Conservation (phyloP, 2,888 invertebrate genomes). For the Saturnia pavonia region DNA sequence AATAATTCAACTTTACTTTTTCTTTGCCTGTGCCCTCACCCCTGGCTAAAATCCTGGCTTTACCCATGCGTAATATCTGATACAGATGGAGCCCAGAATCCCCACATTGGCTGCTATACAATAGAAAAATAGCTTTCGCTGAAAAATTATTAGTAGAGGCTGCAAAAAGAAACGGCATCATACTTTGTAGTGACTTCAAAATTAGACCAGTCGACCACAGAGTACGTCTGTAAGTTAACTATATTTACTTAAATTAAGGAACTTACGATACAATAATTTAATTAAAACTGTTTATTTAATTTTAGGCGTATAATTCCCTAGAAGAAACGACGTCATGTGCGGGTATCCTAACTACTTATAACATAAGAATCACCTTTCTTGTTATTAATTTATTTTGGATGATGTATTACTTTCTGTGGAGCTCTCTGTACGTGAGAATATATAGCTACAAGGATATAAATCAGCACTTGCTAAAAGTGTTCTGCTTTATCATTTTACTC, state of each 20-base stretch:
- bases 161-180: conserved; percentile 57
- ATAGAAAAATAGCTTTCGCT: conserved; percentile 57
- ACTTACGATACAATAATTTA: neutral
- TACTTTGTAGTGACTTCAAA: conserved; percentile 64
- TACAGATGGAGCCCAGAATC: conserved; percentile 70
- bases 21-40: too few relatives aligned
- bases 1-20: too few relatives aligned
- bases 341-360: conserved; percentile 55
- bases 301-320: conserved; percentile 66
- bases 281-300: conserved; percentile 25
- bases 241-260: neutral
- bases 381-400: conserved; percentile 52
- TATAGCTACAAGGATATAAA: conserved; percentile 39
- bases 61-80: too few relatives aligned
- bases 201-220: conserved; percentile 71
- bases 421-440: conserved; percentile 56
- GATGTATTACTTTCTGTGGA: conserved; percentile 58
- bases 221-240: conserved; percentile 62
- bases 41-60: too few relatives aligned
- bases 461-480: conserved; percentile 19
- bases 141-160: conserved; percentile 60
- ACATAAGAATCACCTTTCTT: conserved; percentile 51
- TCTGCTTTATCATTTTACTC: conserved; percentile 45
- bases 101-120: conserved; percentile 71
- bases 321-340: conserved; percentile 64